A percentile compares a stretch with the other conserved stretches of the same genome.
Evolutionary conservation across 2,113 vertebrate species (phyloP).

Genomic region (Anhinga anhinga): DNA sequence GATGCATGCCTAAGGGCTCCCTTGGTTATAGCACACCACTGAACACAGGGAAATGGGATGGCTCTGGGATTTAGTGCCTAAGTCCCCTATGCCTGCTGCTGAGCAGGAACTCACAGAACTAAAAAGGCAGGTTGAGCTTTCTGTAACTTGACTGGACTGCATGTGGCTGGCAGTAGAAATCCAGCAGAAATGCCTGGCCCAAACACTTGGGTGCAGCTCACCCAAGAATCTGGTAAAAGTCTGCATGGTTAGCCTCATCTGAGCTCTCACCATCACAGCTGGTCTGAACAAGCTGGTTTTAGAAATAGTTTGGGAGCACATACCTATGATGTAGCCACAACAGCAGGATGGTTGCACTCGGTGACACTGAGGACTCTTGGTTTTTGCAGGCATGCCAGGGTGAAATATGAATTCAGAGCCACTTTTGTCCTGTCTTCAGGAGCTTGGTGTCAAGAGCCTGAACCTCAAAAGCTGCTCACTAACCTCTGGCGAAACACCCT

Average conservation of each 20-base stretch:
- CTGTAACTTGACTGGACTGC: neutral
- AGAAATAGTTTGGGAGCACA: neutral
- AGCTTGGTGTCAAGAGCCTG: neutral
- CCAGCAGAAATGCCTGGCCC: neutral
- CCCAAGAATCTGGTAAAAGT: neutral
- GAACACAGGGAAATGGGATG: neutral
- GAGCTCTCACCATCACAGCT: rapidly evolving
- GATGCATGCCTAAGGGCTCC: neutral
- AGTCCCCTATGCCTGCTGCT: neutral
- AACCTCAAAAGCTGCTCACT: neutral
- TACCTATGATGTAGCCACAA: neutral
- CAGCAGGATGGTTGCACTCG: neutral
- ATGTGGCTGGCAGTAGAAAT: neutral
- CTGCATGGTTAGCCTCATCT: neutral
- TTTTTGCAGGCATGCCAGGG: neutral
- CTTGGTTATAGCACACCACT: neutral
- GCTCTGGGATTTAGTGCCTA: neutral
- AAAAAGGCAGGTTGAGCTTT: neutral
- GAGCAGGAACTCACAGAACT: neutral
- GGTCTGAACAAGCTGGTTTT: neutral
- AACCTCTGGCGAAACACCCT: neutral
- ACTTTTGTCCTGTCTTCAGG: neutral
- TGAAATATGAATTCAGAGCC: neutral
- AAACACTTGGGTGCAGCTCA: neutral
- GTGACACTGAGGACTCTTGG: no score